Evolutionary conservation across 2,888 invertebrate species (phyloP).

Genomic region (Empis livida): DNA sequence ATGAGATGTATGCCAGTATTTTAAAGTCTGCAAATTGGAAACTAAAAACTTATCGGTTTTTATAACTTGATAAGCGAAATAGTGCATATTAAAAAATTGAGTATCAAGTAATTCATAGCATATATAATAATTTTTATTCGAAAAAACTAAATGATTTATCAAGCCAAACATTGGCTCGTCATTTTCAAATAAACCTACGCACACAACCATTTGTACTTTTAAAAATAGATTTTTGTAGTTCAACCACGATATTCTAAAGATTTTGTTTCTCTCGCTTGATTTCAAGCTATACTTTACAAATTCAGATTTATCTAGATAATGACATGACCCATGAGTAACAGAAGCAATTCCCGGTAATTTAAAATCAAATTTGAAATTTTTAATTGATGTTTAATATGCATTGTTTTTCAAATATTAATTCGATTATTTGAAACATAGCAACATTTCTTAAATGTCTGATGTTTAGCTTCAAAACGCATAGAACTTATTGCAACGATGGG

Average conservation of each 20-base stretch:
- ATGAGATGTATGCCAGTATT: neutral
- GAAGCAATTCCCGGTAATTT: neutral
- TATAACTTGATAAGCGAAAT: neutral
- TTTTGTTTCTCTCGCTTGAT: neutral
- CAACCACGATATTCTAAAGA: neutral
- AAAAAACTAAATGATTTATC: neutral
- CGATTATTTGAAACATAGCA: neutral
- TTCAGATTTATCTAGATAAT: neutral
- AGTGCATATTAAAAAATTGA: neutral
- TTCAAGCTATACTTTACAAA: neutral
- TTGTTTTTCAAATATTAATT: neutral
- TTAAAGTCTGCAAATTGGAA: neutral
- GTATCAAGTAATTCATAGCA: neutral
- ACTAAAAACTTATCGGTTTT: neutral
- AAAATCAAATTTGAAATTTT: neutral
- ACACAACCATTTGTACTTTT: neutral
- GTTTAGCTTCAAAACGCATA: conserved; percentile 2
- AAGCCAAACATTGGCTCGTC: neutral
- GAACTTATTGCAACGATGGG: neutral
- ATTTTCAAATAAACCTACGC: neutral
- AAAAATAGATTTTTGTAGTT: neutral
- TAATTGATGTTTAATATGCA: neutral
- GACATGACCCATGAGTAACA: neutral
- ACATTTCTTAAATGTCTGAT: neutral
- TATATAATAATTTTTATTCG: neutral